phyloP scores from a whole-genome alignment of 2,888 invertebrate genomes.

The Drosophila colorata region DNA sequence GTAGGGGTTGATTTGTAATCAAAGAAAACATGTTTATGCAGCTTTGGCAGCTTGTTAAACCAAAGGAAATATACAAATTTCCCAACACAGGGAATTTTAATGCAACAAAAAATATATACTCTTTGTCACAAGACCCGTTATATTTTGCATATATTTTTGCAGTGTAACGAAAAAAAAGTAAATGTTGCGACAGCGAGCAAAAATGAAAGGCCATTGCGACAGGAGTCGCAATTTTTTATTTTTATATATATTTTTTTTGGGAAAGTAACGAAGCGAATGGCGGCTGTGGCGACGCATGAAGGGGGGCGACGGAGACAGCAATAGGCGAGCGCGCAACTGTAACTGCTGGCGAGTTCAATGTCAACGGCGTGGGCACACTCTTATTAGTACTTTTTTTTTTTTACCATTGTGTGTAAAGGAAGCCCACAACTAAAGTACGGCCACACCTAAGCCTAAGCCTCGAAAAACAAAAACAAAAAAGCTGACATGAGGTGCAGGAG shows the following conservation, averaged over 20 bases:
- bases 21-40: constrained; percentile 32
- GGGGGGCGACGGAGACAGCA: constrained; percentile 6
- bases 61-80: constrained; percentile 1
- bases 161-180: constrained; percentile 53
- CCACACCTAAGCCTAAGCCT: constrained; percentile 70
- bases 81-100: constrained; percentile 1
- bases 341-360: constrained; percentile 68
- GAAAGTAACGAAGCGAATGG: constrained; percentile 64
- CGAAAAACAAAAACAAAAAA: constrained; percentile 56
- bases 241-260: constrained; percentile 44
- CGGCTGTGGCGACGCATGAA: constrained; percentile 3
- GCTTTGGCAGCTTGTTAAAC: constrained; percentile 10
- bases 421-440: constrained; percentile 66
- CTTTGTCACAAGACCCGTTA: constrained; percentile 5
- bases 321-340: constrained; percentile 31
- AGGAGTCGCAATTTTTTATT: constrained; percentile 43
- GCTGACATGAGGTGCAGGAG: constrained; percentile 40
- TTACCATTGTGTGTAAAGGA: constrained; percentile 54
- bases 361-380: constrained; percentile 68
- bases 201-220: constrained; percentile 70
- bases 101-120: neutral
- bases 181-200: constrained; percentile 48
- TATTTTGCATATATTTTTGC: constrained; percentile 4
- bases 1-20: constrained; percentile 41
- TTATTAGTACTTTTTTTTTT: neutral